A percentile compares a stretch with the other conserved stretches of the same genome.
Conservation (phyloP, 2,888 invertebrate genomes). For the Gryllus longicercus region DNA sequence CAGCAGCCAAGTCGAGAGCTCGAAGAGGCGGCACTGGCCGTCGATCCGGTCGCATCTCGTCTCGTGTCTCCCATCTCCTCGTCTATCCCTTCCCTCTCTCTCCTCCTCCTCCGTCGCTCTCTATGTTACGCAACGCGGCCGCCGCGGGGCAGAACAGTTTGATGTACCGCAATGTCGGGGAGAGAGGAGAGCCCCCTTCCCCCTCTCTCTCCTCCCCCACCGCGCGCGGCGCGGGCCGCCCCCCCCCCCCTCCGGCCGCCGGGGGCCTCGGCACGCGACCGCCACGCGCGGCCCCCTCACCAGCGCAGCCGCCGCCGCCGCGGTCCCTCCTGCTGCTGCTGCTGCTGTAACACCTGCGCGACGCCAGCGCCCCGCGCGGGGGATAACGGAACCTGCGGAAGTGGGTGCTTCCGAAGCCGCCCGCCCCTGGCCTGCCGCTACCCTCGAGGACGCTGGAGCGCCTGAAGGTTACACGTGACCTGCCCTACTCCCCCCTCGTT, state of each 20-base stretch:
- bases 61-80: no score
- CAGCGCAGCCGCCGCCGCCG: neutral
- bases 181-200: neutral
- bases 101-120: no score
- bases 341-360: neutral
- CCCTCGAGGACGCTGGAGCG: neutral
- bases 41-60: no score
- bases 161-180: constrained; percentile 4
- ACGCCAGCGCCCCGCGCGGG: neutral
- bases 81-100: no score
- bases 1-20: no score
- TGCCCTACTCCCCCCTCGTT: no score
- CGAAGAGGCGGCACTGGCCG: no score
- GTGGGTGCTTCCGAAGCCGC: neutral
- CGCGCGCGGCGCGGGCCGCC: neutral
- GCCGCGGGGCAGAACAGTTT: neutral
- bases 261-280: constrained; percentile 20
- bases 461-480: no score
- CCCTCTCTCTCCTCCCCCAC: neutral
- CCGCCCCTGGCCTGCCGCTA: neutral
- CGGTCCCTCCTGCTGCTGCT: neutral
- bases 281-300: constrained; percentile 3
- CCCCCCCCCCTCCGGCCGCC: neutral
- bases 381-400: neutral
- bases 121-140: neutral